phyloP scores from a whole-genome alignment of 2,888 invertebrate genomes.

The Mellilla xanthometata region DNA sequence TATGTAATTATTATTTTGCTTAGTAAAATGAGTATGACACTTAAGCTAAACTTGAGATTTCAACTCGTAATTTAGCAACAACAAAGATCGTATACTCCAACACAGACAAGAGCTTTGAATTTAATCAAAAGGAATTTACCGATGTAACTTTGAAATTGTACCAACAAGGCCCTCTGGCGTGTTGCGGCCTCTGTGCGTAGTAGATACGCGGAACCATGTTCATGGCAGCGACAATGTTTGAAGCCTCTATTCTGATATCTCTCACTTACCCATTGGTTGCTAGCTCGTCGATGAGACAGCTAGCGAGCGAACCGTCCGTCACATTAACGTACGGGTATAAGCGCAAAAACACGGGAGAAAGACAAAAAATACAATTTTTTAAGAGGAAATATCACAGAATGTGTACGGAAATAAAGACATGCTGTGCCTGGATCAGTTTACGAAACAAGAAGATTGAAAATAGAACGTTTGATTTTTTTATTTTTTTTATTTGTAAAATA shows the following conservation, averaged over 20 bases:
- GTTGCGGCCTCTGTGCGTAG: no score
- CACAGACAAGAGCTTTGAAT: no score
- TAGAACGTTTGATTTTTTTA: no score
- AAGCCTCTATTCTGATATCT: conserved; percentile 61
- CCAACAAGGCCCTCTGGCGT: no score
- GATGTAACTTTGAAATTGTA: no score
- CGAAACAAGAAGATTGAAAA: neutral
- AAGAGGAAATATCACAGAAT: conserved; percentile 58
- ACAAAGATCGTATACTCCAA: no score
- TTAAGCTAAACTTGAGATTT: no score
- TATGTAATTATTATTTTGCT: no score
- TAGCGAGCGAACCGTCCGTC: conserved; percentile 72
- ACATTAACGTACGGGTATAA: conserved; percentile 70
- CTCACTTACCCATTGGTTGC: conserved; percentile 90
- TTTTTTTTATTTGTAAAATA: no score
- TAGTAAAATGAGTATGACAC: no score
- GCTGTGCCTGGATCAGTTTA: conserved; percentile 54
- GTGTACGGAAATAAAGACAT: conserved; percentile 61
- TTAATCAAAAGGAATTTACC: no score
- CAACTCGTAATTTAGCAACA: no score
- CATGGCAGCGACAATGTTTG: conserved; percentile 51
- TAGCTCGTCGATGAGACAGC: conserved; percentile 94
- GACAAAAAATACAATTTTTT: conserved; percentile 67
- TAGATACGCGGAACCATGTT: conserved; percentile 25
- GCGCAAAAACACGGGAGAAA: conserved; percentile 75